Base-by-base conservation (phyloP, 2,797 vertebrate genomes). In the Myotis myotis region DNA sequence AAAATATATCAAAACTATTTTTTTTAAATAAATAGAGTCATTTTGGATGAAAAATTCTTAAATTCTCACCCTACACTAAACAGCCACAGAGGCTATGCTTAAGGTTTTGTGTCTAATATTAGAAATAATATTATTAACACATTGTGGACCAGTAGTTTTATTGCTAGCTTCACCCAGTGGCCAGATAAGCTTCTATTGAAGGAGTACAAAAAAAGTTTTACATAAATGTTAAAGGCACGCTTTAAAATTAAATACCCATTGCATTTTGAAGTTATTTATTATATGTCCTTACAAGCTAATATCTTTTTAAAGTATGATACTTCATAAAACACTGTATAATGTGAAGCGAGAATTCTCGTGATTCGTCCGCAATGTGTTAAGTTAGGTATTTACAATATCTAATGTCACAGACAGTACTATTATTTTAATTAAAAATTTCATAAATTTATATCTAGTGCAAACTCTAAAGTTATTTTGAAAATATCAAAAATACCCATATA, bases 1-100 rank as follows among this genome's bases (percentile, higher is more conserved):
- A 87, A 93, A 79, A 70, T 28, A 17, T 13, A 75, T 41, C 36
- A 66, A 38, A 74, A 92, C n/a, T 62, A 92, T 76, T 91, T 87
- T 38, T 16, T 78, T 15, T 85, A 66, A 89, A 6, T 36, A 79
- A 91, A 68, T 1, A 68, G 17, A 53, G 88, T 60, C n/a, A 78
- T 82, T 91, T 57, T 49, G 10, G 13, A 93, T 71, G 44, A 84
- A 87, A 66, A 75, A 16, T 10, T 68, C n/a, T 84, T 80, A 44
- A 15, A 25, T 75, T 64, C 22, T 70, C 38, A 13, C 3, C 5
- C 13, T 57, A 25, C 9, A 82, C 23, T 88, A 53, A 70, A 93
- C 8, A 72, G 71, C 2, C 25, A 41, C 6, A 30, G 20, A n/a
- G 8, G 44, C 28, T 38, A 80, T 16, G 33, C 38, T 91, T 44